Conservation (phyloP, 2,888 invertebrate genomes). For the Melinaea menophilus region DNA sequence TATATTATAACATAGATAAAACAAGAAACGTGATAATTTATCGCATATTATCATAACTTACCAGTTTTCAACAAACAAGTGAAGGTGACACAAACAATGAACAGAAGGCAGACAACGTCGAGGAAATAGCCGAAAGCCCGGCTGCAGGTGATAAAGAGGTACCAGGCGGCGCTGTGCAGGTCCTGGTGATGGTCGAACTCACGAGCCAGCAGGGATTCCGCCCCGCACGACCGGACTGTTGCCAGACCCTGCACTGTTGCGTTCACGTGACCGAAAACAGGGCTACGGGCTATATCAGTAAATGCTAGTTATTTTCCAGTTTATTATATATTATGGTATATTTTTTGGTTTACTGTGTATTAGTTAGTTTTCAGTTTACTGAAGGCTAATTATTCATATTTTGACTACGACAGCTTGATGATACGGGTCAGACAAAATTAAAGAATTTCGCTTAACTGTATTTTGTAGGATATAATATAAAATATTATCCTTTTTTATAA, state of each 20-base stretch:
- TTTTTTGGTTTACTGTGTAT: too few species aligned
- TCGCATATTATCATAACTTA: conserved; percentile 32
- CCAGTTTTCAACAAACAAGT: conserved; percentile 76
- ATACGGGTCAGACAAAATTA: too few species aligned
- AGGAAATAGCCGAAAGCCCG: conserved; percentile 82
- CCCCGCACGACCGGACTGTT: conserved; percentile 87
- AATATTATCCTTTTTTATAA: too few species aligned
- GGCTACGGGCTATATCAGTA: conserved; percentile 82
- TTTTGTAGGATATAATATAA: too few species aligned
- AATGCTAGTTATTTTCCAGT: not conserved
- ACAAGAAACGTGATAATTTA: not conserved
- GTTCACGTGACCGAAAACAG: conserved; percentile 89
- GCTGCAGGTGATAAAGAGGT: conserved; percentile 80
- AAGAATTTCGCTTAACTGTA: too few species aligned
- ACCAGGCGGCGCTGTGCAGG: conserved; percentile 82
- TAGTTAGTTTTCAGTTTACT: too few species aligned
- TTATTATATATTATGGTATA: too few species aligned
- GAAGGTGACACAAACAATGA: conserved; percentile 81
- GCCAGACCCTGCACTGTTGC: conserved; percentile 88
- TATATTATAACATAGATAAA: not conserved
- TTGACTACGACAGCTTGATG: too few species aligned
- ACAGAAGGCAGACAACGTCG: conserved; percentile 80
- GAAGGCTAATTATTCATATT: too few species aligned
- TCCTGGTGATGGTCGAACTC: conserved; percentile 80
- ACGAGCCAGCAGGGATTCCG: conserved; percentile 79